Evolutionary conservation across 2,888 invertebrate genomes (phyloP), one percentile per base, ranked within the genome.

Genomic region (Tipula helvola): DNA sequence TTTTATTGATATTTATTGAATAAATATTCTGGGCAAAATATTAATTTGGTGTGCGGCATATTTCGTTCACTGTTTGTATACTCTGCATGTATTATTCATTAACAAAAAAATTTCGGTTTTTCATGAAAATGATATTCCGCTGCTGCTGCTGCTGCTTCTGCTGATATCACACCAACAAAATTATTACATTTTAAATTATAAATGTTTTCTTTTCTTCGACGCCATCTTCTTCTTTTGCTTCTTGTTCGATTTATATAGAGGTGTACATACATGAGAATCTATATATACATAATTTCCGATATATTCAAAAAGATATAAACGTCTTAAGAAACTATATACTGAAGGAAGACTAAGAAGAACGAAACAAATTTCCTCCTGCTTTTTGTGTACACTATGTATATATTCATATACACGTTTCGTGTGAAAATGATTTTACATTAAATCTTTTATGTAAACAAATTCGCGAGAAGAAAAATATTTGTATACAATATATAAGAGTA

Each of bases 371-470:
- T 71, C 71, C 71, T 71, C 71, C 71, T 28, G 8, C 28, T 71
- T 10, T 71, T 28, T 71, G 71, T 47, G 0, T 47, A 39, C 7
- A 7, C n/a, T 47, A 47, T 44, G 13, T 47, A 13, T 28, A 71
- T 8, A 28, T 28, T 28, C 71, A 28, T 71, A 71, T 10, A 28
- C 28, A 71, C 28, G 71, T 28, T 71, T 10, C 71, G 28, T 28
- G 71, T 71, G 71, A 71, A 71, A 71, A 84, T 16, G 39, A 39
- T 84, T 36, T 84, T 39, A 84, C 84, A 84, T 39, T 84, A 84
- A 84, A 84, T 84, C 39, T 39, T 84, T n/a, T 16, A 84, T 39
- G 84, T 84, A 84, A 39, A 84, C 84, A 84, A 84, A 84, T 39
- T 84, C 84, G 84, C 84, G 84, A 39, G 84, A 16, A 41, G 13